Evolutionary conservation across 2,113 vertebrate genomes (phyloP).

Genomic region (Colistium nudipinnis): DNA sequence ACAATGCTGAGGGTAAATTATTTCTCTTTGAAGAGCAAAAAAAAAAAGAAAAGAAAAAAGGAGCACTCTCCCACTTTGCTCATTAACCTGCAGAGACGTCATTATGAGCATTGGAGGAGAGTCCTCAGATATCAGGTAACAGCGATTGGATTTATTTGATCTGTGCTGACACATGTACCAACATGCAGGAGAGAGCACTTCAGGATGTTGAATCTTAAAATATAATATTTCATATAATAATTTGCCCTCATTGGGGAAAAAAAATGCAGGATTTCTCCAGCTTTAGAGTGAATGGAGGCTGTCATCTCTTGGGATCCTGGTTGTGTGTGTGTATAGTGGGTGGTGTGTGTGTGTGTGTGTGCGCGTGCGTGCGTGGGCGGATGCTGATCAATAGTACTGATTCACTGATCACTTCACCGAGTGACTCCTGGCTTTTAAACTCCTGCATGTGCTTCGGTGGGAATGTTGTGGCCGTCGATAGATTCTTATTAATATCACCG

Average conservation of each 20-base stretch:
- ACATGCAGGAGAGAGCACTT: conserved; percentile 37
- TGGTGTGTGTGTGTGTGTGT: conserved; percentile 8
- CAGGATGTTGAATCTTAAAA: conserved; percentile 58
- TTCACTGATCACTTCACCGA: conserved; percentile 50
- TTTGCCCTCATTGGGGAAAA: conserved; percentile 33
- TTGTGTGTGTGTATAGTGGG: conserved; percentile 23
- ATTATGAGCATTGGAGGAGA: conserved; percentile 22
- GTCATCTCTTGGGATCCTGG: background rate
- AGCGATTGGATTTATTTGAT: conserved; percentile 52
- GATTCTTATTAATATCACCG: no score
- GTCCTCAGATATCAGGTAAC: conserved; percentile 34
- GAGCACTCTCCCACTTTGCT: conserved; percentile 14
- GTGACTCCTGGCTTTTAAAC: conserved; percentile 35
- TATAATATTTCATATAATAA: no score
- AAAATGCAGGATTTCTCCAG: background rate
- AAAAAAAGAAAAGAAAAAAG: background rate
- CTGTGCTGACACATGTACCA: conserved; percentile 34
- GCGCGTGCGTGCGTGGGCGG: no score
- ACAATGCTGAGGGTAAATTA: conserved; percentile 28
- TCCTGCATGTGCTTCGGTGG: background rate
- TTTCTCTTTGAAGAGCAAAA: no score
- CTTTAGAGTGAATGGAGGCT: background rate
- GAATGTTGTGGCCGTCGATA: background rate
- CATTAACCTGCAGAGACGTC: conserved; percentile 51
- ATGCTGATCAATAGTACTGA: conserved; percentile 61